Evolutionary conservation across 2,113 vertebrate species (phyloP).

Genomic region (Gallinago media): DNA sequence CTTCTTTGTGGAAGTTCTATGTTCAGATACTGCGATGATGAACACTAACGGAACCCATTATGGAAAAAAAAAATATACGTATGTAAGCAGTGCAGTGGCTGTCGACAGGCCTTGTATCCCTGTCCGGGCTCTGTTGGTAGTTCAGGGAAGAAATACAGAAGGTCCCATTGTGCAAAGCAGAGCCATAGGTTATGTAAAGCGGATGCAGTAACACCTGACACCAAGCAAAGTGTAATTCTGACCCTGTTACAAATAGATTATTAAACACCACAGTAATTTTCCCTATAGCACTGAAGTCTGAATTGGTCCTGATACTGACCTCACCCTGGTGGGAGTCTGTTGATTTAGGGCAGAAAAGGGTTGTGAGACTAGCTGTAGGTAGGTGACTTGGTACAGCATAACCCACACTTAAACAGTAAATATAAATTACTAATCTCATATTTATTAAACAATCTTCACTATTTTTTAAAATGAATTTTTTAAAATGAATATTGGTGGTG

Average conservation of each 20-base stretch:
- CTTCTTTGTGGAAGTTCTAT: neutral
- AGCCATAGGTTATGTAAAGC: neutral
- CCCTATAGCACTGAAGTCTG: neutral
- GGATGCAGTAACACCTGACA: slow-evolving; percentile 11
- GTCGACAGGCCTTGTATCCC: neutral
- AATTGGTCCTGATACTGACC: neutral
- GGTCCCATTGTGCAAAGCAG: neutral
- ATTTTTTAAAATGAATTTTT: neutral
- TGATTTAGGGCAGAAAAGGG: neutral
- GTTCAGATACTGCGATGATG: neutral
- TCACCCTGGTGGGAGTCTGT: neutral
- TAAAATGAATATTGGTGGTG: neutral
- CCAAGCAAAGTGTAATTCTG: neutral
- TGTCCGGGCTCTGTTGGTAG: neutral
- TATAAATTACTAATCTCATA: neutral
- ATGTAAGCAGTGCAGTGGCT: neutral
- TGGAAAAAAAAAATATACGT: accelerated
- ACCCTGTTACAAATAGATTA: neutral
- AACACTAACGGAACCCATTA: neutral
- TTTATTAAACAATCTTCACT: neutral
- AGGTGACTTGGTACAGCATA: neutral
- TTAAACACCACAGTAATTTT: neutral
- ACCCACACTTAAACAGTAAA: neutral
- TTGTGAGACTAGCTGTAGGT: neutral
- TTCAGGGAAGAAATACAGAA: neutral